Conservation (phyloP, 2,113 vertebrate genomes). For the Corynorhinus townsendii region DNA sequence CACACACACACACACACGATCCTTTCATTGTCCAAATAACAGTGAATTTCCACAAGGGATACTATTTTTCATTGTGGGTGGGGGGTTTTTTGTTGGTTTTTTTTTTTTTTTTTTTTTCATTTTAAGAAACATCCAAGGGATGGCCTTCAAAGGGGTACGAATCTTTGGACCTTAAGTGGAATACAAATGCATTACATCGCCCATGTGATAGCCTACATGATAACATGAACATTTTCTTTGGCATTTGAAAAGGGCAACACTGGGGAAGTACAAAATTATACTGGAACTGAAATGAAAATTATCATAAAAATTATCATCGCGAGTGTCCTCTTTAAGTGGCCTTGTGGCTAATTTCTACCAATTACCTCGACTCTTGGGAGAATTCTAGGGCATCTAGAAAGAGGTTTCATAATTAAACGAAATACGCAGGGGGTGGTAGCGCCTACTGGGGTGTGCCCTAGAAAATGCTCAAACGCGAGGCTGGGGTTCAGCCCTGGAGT, state of each 20-base stretch:
- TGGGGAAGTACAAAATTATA: slow-evolving; percentile 57
- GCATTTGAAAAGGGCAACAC: slow-evolving; percentile 42
- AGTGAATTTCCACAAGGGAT: slow-evolving; percentile 4
- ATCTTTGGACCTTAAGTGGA: slow-evolving; percentile 4
- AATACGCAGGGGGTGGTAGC: neutral
- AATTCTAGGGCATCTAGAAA: slow-evolving; percentile 42
- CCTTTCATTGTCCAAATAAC: neutral
- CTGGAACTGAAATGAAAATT: slow-evolving; percentile 49
- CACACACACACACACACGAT: neutral
- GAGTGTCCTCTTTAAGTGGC: slow-evolving; percentile 57
- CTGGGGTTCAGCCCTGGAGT: neutral
- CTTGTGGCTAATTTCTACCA: slow-evolving; percentile 59
- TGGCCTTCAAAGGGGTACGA: slow-evolving; percentile 2
- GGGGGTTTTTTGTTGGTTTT: neutral
- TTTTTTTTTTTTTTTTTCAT: neutral
- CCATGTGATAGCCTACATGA: neutral
- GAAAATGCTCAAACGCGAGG: slow-evolving; percentile 29
- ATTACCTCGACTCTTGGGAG: slow-evolving; percentile 64
- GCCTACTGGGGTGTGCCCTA: slow-evolving; percentile 46
- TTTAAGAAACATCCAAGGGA: neutral
- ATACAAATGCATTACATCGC: neutral
- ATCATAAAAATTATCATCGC: slow-evolving; percentile 47
- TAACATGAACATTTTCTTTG: slow-evolving; percentile 53
- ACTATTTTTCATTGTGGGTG: neutral
- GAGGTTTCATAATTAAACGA: slow-evolving; percentile 61